Percentiles rank a stretch among this genome's conserved stretches.
Conservation (phyloP, 1,140 invertebrate species). For the Brachionus rubens region DNA sequence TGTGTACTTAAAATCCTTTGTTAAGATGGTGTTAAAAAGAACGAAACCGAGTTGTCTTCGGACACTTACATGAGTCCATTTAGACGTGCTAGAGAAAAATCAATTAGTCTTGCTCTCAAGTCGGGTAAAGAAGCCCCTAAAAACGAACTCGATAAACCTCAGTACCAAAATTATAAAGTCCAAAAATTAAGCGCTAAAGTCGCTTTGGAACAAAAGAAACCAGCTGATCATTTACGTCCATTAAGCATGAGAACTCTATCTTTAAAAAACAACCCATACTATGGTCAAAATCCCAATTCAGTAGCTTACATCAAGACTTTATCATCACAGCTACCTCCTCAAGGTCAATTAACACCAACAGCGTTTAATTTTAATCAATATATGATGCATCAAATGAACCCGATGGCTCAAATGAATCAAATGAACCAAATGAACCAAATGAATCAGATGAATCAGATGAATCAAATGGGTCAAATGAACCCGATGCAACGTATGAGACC, state of each 20-base stretch:
- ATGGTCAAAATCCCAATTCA: neutral
- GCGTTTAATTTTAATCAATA: neutral
- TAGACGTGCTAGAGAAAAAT: constrained; percentile 5
- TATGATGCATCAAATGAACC: too few relatives aligned
- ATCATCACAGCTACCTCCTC: neutral
- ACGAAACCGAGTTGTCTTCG: neutral
- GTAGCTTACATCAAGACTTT: neutral
- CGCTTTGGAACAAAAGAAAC: neutral
- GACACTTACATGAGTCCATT: constrained; percentile 17
- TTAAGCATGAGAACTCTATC: constrained; percentile 20
- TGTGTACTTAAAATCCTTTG: too few relatives aligned
- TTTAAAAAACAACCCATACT: constrained; percentile 3
- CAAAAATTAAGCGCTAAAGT: neutral
- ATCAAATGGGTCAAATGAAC: too few relatives aligned
- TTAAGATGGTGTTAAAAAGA: too few relatives aligned
- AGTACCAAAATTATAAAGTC: constrained; percentile 27
- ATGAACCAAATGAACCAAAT: neutral
- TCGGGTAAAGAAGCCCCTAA: neutral
- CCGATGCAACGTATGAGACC: neutral
- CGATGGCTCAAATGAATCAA: neutral
- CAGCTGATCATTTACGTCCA: neutral
- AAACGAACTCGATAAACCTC: constrained; percentile 9
- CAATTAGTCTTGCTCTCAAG: neutral
- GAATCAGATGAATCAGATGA: too few relatives aligned
- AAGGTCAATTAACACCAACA: neutral